Conservation (phyloP, 1,140 invertebrate genomes). For the Neodiprion lecontei region DNA sequence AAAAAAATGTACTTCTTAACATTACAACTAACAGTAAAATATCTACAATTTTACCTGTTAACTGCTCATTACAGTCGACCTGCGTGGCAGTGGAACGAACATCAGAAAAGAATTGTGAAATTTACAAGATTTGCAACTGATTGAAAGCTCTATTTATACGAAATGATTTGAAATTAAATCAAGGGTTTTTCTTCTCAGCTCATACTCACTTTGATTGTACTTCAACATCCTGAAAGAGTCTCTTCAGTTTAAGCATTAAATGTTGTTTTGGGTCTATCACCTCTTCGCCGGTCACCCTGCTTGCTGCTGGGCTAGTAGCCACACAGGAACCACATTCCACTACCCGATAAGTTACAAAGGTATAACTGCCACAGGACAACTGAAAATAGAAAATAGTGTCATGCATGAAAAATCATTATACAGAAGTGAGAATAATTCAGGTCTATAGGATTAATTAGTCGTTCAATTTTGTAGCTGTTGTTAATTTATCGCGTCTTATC, state of each 20-base stretch:
- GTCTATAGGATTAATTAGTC: too few species aligned
- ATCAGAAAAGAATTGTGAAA: background rate
- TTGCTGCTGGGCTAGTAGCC: slow-evolving; percentile 74
- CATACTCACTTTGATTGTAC: slow-evolving; percentile 84
- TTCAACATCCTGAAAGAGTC: slow-evolving; percentile 91
- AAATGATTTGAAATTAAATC: slow-evolving; percentile 16
- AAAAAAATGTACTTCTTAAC: too few species aligned
- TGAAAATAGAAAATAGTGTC: slow-evolving; percentile 60
- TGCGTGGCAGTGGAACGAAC: too few species aligned
- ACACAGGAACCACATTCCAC: slow-evolving; percentile 76
- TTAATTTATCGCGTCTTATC: too few species aligned
- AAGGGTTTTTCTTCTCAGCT: slow-evolving; percentile 10
- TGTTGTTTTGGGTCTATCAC: slow-evolving; percentile 71
- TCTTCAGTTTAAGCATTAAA: slow-evolving; percentile 76
- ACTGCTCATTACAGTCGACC: background rate
- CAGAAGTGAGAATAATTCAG: too few species aligned
- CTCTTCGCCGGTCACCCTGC: slow-evolving; percentile 68
- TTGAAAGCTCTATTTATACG: slow-evolving; percentile 2
- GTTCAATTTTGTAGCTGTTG: too few species aligned
- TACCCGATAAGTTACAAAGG: slow-evolving; percentile 87
- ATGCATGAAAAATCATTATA: too few species aligned
- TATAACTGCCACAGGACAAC: slow-evolving; percentile 87
- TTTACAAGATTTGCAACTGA: slow-evolving; percentile 8
- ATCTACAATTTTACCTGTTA: background rate
- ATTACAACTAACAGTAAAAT: background rate